A percentile compares a stretch with the other conserved stretches of the same genome.
phyloP scores from a whole-genome alignment of 2,113 vertebrate species.

The zebrafish (Danio rerio) region DNA sequence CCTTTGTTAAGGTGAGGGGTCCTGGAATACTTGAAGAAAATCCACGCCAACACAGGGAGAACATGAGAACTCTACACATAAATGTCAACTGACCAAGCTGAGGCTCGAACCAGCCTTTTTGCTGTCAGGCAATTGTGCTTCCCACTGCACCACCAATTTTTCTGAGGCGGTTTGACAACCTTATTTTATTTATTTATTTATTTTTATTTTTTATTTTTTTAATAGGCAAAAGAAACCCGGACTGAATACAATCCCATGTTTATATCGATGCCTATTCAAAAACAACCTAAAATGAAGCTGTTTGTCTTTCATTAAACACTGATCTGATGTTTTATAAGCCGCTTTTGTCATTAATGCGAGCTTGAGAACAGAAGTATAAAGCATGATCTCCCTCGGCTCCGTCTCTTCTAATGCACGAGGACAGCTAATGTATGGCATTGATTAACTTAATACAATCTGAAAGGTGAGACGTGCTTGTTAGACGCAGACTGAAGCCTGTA shows the following conservation, averaged over 20 bases:
- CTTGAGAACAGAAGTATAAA: background rate
- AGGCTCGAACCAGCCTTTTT: no score
- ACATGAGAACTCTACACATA: no score
- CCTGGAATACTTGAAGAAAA: no score
- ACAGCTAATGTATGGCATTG: constrained; percentile 61
- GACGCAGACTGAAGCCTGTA: constrained; percentile 60
- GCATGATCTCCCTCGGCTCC: constrained; percentile 23
- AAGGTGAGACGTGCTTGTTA: constrained; percentile 67
- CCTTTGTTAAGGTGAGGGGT: no score
- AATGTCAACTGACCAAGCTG: no score
- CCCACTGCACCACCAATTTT: no score
- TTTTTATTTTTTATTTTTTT: no score
- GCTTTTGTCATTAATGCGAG: background rate
- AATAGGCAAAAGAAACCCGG: background rate
- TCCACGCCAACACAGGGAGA: no score
- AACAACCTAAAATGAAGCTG: background rate
- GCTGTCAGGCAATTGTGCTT: no score
- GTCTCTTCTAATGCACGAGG: constrained; percentile 57
- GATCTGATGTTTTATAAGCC: constrained; percentile 1
- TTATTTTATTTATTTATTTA: no score
- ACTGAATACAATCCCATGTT: background rate
- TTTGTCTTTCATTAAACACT: background rate
- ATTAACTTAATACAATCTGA: constrained; percentile 72
- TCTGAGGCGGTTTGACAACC: no score
- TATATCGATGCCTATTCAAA: background rate